Evolutionary conservation across 2,797 vertebrate genomes (phyloP), one percentile per base, ranked within the genome.

Genomic region (Mallotus villosus): DNA sequence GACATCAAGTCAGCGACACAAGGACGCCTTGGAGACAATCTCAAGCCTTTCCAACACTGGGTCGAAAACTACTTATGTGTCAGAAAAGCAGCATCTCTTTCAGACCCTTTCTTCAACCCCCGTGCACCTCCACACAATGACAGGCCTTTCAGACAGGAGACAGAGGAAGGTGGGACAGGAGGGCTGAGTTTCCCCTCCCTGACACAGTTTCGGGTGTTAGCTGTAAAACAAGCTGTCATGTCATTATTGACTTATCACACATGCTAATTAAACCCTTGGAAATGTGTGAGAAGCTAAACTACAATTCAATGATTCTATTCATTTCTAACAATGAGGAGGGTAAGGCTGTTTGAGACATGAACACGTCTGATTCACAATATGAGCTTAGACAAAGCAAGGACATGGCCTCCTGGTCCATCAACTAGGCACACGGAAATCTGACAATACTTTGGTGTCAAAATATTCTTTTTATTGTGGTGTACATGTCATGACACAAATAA

Each of bases 11-110:
- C 34, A 5, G 34, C 25, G 57, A 63, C 72, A 78, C 78, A 81
- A 82, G 81, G 81, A 37, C 34, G 1, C 49, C 51, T 74, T 78
- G 83, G 78, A 82, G 4, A 64, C 1, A 63, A 75, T 79, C 78
- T 75, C 53, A 74, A 64, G 64, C 67, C n/a, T 76, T 78, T 64
- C 63, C 68, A 71, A 74, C 76, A 69, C 68, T 61, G 22, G 4
- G 72, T 63, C 59, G 60, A 62, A 21, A 17, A 67, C 68, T 24
- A 66, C 68, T 67, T 53, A 69, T 73, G 62, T 58, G 64, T 24
- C 62, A 29, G 11, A 72, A 66, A 63, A 25, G 72, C 32, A 63
- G 59, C 70, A 14, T 14, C 65, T 65, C 67, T 62, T 74, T 77
- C 67, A 70, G 57, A 75, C 16, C 63, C 76, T 37, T 19, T 77